Conservation (phyloP, 2,797 vertebrate genomes). For the Synaphobranchus kaupii region DNA sequence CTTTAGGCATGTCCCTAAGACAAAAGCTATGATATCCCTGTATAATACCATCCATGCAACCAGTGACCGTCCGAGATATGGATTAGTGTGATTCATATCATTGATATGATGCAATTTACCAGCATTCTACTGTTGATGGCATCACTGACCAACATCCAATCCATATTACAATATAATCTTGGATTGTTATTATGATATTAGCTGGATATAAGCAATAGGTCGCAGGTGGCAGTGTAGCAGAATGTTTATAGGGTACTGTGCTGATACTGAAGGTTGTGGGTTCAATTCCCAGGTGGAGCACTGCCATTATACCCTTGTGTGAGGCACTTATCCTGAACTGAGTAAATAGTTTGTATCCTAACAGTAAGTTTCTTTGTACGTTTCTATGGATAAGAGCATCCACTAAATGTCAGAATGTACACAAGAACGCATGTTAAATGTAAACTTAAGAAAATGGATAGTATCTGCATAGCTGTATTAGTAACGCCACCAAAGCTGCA, state of each 20-base stretch:
- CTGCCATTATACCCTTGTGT: no score
- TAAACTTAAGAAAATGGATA: neutral
- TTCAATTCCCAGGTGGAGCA: no score
- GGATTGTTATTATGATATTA: neutral
- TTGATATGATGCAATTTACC: neutral
- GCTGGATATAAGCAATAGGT: neutral
- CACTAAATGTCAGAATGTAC: neutral
- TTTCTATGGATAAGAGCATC: neutral
- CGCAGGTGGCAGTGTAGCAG: neutral
- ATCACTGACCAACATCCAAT: constrained; percentile 4
- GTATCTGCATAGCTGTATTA: neutral
- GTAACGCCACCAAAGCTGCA: no score
- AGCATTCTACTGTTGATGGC: neutral
- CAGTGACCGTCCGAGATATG: constrained; percentile 2
- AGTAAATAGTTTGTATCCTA: neutral
- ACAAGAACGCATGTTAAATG: no score
- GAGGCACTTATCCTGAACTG: neutral
- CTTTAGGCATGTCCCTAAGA: neutral
- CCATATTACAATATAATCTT: neutral
- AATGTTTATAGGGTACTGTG: neutral
- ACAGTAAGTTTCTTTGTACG: neutral
- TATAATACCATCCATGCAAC: neutral
- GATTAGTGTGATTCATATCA: neutral
- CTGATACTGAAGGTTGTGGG: neutral
- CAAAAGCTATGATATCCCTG: neutral